A percentile compares a stretch with the other conserved stretches of the same genome.
phyloP scores from a whole-genome alignment of 2,888 invertebrate genomes.

The Hedya salicella region DNA sequence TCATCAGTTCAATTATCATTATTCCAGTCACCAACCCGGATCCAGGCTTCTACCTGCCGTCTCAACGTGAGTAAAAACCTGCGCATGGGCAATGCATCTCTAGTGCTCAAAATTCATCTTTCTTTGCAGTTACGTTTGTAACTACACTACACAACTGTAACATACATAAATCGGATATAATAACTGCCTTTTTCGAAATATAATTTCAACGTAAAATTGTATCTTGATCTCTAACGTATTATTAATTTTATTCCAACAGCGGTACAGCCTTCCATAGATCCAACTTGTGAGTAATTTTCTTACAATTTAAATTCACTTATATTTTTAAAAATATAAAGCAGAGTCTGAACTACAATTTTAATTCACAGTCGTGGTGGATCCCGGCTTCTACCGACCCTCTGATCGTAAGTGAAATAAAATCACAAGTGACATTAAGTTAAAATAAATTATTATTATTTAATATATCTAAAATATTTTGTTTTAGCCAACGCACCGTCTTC shows the following conservation, averaged over 20 bases:
- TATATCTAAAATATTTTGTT: no score
- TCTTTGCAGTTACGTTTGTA: no score
- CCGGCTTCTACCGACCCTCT: slow-evolving; percentile 30
- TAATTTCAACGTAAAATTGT: neutral
- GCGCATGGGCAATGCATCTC: neutral
- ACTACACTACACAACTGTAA: no score
- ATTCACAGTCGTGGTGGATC: slow-evolving; percentile 23
- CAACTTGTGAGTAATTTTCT: slow-evolving; percentile 2
- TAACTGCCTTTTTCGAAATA: neutral
- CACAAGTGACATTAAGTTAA: no score
- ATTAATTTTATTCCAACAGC: slow-evolving; percentile 14
- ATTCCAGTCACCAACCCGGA: slow-evolving; percentile 20
- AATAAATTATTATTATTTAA: no score
- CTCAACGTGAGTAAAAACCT: neutral
- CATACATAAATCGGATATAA: no score
- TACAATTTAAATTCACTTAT: no score
- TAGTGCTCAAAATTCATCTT: no score
- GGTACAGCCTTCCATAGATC: slow-evolving; percentile 13
- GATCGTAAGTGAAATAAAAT: slow-evolving; percentile 15
- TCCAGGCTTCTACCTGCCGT: slow-evolving; percentile 3
- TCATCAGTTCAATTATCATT: neutral
- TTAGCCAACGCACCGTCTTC: no score
- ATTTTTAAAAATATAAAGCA: no score
- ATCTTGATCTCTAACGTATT: neutral
- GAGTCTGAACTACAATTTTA: no score